Conservation (phyloP, 2,888 invertebrate genomes). For the Rapana venosa region DNA sequence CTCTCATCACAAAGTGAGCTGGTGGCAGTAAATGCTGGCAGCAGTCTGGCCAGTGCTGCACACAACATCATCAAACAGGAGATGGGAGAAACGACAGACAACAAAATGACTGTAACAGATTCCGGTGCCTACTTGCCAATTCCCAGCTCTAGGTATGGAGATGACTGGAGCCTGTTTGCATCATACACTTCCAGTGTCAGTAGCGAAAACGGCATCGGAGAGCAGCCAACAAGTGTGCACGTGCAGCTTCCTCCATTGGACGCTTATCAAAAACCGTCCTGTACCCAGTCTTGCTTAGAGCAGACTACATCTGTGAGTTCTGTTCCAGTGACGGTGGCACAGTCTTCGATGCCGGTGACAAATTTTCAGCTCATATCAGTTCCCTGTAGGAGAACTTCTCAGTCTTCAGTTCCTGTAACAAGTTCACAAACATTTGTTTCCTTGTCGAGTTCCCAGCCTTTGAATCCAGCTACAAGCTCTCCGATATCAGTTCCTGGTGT, state of each 20-base stretch:
- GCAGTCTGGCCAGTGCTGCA: background rate
- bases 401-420: background rate
- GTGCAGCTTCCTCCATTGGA: background rate
- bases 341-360: background rate
- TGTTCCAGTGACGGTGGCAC: background rate
- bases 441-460: background rate
- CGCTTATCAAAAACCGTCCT: background rate
- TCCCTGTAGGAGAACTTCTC: background rate
- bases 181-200: background rate
- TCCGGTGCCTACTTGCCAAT: background rate
- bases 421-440: background rate
- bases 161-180: background rate
- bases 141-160: background rate
- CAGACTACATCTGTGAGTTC: background rate
- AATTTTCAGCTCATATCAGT: background rate
- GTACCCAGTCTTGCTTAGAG: background rate
- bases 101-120: background rate
- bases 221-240: background rate
- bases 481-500: no score
- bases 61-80: slow-evolving; percentile 10
- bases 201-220: no score
- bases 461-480: background rate
- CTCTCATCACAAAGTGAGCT: background rate
- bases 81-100: background rate
- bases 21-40: background rate